phyloP scores from a whole-genome alignment of 2,113 vertebrate species.

The Colaptes auratus region DNA sequence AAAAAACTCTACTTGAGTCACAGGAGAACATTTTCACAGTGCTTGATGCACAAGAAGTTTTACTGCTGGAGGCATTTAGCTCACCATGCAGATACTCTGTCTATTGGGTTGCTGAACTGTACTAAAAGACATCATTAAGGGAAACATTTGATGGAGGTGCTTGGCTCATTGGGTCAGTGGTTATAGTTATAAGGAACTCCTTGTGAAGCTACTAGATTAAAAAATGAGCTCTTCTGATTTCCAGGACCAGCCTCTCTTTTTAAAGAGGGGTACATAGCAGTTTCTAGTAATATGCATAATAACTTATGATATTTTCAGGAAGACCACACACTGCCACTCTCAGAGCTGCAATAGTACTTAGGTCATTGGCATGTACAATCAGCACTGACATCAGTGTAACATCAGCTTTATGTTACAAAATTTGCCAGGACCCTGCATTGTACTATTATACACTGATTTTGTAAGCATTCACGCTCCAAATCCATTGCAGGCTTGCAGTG shows the following conservation, averaged over 20 bases:
- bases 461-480: background rate
- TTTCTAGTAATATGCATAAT: background rate
- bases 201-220: background rate
- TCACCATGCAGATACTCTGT: background rate
- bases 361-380: background rate
- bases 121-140: conserved; percentile 21
- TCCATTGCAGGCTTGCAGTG: background rate
- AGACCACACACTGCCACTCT: background rate
- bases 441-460: background rate
- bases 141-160: background rate
- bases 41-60: background rate
- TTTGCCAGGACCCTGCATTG: rapidly evolving
- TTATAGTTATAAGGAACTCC: background rate
- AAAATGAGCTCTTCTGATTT: conserved; percentile 6
- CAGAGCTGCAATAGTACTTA: background rate
- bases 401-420: background rate
- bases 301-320: background rate
- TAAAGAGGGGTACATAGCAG: background rate
- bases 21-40: background rate
- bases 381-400: background rate
- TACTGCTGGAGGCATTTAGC: background rate
- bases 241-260: background rate
- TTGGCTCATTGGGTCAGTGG: conserved; percentile 2
- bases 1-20: background rate
- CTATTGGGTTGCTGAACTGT: background rate